Conservation (phyloP, 2,113 vertebrate genomes). For the Tenebrosternarchus preto region DNA sequence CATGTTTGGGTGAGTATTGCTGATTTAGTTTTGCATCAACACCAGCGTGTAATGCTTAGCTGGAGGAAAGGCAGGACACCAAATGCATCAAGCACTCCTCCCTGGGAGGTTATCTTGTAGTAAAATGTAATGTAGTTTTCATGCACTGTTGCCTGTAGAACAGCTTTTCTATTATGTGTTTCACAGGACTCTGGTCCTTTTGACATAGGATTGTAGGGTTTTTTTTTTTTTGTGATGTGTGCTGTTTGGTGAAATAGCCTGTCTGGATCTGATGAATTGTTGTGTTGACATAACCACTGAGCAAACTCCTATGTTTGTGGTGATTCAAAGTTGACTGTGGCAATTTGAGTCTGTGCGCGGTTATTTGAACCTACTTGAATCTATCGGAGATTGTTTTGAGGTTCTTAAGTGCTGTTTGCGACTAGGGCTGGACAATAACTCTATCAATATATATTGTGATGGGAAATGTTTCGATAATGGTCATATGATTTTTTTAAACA, state of each 20-base stretch:
- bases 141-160: background rate
- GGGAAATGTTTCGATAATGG: too few species aligned
- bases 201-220: background rate
- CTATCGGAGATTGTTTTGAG: too few species aligned
- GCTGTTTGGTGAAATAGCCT: background rate
- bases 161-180: background rate
- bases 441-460: too few species aligned
- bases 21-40: constrained; percentile 33
- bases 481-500: too few species aligned
- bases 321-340: too few species aligned
- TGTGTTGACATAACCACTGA: too few species aligned
- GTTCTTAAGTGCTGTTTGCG: too few species aligned
- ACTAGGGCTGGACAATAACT: too few species aligned
- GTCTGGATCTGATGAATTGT: background rate
- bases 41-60: constrained; percentile 32
- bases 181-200: constrained; percentile 3
- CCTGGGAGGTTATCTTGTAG: constrained; percentile 5
- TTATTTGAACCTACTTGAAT: too few species aligned
- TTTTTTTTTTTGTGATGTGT: background rate
- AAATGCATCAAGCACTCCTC: constrained; percentile 7
- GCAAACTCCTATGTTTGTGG: too few species aligned
- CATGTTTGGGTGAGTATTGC: constrained; percentile 1
- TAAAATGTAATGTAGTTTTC: constrained; percentile 14
- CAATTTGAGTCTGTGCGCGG: too few species aligned
- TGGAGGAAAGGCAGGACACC: background rate